These are phyloP conservation scores for Caenorhabditis virilis DNA, from an alignment of 2,888 invertebrate species.

Conservation along the genomic window DNA sequence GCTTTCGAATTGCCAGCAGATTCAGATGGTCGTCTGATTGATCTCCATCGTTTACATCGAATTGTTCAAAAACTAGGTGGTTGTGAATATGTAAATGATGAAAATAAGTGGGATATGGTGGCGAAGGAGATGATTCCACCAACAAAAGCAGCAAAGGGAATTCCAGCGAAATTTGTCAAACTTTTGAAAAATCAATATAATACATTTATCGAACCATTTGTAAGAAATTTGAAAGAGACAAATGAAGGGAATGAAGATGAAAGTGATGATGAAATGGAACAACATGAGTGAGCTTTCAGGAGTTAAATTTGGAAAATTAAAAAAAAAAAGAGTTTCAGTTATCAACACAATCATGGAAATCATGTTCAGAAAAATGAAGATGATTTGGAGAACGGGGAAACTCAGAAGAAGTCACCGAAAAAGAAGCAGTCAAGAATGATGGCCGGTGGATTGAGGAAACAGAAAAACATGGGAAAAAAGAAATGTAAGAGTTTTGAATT, in stretches of 20 bases:
- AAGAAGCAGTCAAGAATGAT: slow-evolving; percentile 33
- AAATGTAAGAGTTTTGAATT: too few species aligned
- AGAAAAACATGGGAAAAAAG: too few species aligned
- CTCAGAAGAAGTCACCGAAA: slow-evolving; percentile 7
- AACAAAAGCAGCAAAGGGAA: slow-evolving; percentile 12
- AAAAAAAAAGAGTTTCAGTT: too few species aligned
- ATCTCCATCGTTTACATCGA: slow-evolving; percentile 28
- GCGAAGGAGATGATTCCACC: slow-evolving; percentile 38
- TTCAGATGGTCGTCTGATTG: slow-evolving; percentile 17
- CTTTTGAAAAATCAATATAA: slow-evolving; percentile 23
- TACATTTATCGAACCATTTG: slow-evolving; percentile 24
- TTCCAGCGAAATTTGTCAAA: slow-evolving; percentile 18
- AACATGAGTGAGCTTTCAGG: too few species aligned
- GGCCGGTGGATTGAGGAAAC: slow-evolving; percentile 37
- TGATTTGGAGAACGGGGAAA: slow-evolving; percentile 1
- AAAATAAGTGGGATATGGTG: slow-evolving; percentile 79
- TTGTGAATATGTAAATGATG: slow-evolving; percentile 43
- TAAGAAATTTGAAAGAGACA: slow-evolving; percentile 21
- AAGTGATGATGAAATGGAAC: slow-evolving; percentile 20
- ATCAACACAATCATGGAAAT: too few species aligned
- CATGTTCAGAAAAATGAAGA: neutral
- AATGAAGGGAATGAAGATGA: slow-evolving; percentile 19
- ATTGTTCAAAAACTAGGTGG: slow-evolving; percentile 35
- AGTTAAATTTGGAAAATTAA: too few species aligned
- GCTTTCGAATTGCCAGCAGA: slow-evolving; percentile 20